Evolutionary conservation across 2,888 invertebrate species (phyloP), one percentile per base, ranked within the genome.

Genomic region (Microplitis manilae): DNA sequence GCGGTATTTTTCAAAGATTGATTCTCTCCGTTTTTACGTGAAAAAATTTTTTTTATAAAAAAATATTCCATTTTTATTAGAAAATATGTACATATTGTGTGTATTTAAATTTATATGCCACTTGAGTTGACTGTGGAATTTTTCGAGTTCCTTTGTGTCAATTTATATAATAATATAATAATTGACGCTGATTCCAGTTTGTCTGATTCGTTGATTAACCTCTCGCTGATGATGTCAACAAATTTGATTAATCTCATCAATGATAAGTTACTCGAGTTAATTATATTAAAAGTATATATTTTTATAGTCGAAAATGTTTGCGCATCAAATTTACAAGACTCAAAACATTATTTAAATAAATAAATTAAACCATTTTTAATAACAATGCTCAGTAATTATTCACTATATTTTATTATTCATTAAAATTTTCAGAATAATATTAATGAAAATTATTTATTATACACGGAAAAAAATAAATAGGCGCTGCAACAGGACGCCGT

Each of bases 131-230:
- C 15, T 7, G 62, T 15, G 59, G 20, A 30, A 13, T 68, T 39
- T 40, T 8, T n/a, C 2, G n/a, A 40, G 15, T 68, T 17, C 50
- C 40, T 8, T 41, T 41, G 8, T 15, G 20, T 15, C 7, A 17
- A 6, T 20, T 30, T 65, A 65, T 30, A 20, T 65, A 30, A 65
- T 65, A 65, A 65, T 65, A 65, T 20, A 65, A 30, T 9, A 20
- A 65, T 65, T 17, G 50, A 17, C 50, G 15, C 8, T 68, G 9
- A 41, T 41, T 68, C 15, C 15, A 17, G 50, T 39, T 17, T 17
- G 67, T 76, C 60, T 76, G 64, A 76, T 76, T 76, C 50, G 50
- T 64, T 60, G 17, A 71, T 76, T 71, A 67, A 76, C 76, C 76
- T 64, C 71, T 38, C 6, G 40, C 17, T 50, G 50, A 50, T 50